Conservation (phyloP, 2,888 invertebrate species). For the Drosophila planitibia region DNA sequence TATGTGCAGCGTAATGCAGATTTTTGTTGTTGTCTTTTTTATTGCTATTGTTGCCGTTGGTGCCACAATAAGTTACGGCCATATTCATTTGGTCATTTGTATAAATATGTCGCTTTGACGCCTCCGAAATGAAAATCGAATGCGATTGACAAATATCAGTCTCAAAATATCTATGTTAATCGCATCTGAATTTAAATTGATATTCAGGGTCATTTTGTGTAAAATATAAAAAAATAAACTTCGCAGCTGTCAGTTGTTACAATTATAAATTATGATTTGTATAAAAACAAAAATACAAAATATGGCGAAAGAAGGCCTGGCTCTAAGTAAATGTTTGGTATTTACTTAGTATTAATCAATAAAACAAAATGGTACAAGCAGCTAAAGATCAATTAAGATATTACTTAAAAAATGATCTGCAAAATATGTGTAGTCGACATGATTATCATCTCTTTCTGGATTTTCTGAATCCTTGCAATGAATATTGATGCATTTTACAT, state of each 20-base stretch:
- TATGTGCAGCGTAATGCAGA: conserved; percentile 39
- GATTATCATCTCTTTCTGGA: neutral
- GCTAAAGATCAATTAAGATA: neutral
- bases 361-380: neutral
- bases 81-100: conserved; percentile 15
- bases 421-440: neutral
- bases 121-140: conserved; percentile 16
- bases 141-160: conserved; percentile 18
- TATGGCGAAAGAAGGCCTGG: neutral
- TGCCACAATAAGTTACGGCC: conserved; percentile 4
- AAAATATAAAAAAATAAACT: neutral
- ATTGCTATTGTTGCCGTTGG: neutral
- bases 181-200: conserved; percentile 11
- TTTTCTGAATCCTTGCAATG: neutral
- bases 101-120: conserved; percentile 10
- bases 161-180: conserved; percentile 27
- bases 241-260: neutral
- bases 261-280: neutral
- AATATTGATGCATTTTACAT: neutral
- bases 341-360: no score
- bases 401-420: neutral
- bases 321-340: neutral
- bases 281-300: neutral
- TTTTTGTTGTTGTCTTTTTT: conserved; percentile 1
- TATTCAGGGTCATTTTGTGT: conserved; percentile 19